A percentile compares a stretch with the other conserved stretches of the same genome.
phyloP scores from a whole-genome alignment of 2,113 vertebrate genomes.

The Parotia lawesii region DNA sequence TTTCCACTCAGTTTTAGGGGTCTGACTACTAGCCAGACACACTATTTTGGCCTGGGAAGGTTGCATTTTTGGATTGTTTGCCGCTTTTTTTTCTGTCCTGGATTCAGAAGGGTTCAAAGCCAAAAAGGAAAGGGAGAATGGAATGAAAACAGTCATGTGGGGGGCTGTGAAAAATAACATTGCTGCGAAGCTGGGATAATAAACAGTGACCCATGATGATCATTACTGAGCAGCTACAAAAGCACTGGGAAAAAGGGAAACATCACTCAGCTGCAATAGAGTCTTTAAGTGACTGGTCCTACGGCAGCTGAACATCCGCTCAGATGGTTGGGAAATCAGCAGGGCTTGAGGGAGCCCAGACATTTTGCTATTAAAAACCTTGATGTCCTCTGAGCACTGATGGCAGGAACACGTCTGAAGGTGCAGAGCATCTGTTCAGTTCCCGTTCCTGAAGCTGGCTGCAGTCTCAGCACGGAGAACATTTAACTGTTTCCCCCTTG shows the following conservation, averaged over 20 bases:
- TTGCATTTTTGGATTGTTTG: neutral
- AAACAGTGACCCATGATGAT: slow-evolving; percentile 34
- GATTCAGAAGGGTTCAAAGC: neutral
- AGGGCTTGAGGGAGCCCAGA: neutral
- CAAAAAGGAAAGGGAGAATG: neutral
- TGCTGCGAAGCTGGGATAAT: slow-evolving; percentile 29
- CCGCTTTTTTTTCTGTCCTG: neutral
- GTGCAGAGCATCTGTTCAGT: neutral
- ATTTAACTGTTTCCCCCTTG: neutral
- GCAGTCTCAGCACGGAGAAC: neutral
- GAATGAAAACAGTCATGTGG: slow-evolving; percentile 35
- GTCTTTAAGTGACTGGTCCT: neutral
- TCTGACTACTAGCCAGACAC: neutral
- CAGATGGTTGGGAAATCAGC: slow-evolving; percentile 4
- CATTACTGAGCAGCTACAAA: slow-evolving; percentile 3
- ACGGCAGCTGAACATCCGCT: neutral
- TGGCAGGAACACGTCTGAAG: neutral
- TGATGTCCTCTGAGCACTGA: neutral
- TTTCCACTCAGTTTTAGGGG: neutral
- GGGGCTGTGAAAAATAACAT: slow-evolving; percentile 37
- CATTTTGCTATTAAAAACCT: neutral
- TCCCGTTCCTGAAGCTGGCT: neutral
- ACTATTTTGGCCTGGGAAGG: neutral
- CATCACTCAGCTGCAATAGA: neutral
- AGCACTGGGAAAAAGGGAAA: neutral